Evolutionary conservation across 2,797 vertebrate genomes (phyloP), one percentile per base, ranked within the genome.

Genomic region (Sarcophilus harrisii): DNA sequence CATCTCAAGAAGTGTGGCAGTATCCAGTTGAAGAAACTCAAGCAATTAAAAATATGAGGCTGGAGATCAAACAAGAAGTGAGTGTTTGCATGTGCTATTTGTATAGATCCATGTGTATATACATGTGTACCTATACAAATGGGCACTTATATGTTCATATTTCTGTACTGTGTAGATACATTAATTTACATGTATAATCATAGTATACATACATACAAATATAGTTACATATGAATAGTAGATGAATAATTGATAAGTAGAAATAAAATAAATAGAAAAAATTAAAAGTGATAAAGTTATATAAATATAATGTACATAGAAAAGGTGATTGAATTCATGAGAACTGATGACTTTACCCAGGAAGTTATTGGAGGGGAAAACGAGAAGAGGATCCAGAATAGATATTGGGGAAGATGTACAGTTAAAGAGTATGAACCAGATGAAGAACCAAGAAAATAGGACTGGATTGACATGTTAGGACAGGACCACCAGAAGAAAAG

Each of bases 191-290:
- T 57, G 18, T 57, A 57, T 57, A 57, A 16, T 13, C 57, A 57
- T 5, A 49, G 52, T 52, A 52, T 57, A 16, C 11, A 14, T 59
- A 18, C 18, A 58, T 58, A 21, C 57, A 59, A 27, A 59, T 59
- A 29, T 58, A 14, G 16, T 16, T 3, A 58, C 14, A 4, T 60
- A 60, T 30, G 9, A 30, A 60, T 59, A 59, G 11, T 29, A 12
- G 1, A 66, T 38, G n/a, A 38, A 38, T 9, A 38, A n/a, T 0
- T 13, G 5, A n/a, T 18, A 18, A n/a, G 1, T n/a, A 5, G 1
- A 16, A 1, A n/a, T n/a, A 18, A n/a, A 52, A 52, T 52, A 52
- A 52, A 16, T 66, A 1, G 4, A 66, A 18, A n/a, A 18, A n/a
- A 66, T n/a, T 6, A 66, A 32, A n/a, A 18, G 5, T 16, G 11